Base-by-base conservation (phyloP, 1,140 invertebrate species). In the Drosophila azteca region DNA sequence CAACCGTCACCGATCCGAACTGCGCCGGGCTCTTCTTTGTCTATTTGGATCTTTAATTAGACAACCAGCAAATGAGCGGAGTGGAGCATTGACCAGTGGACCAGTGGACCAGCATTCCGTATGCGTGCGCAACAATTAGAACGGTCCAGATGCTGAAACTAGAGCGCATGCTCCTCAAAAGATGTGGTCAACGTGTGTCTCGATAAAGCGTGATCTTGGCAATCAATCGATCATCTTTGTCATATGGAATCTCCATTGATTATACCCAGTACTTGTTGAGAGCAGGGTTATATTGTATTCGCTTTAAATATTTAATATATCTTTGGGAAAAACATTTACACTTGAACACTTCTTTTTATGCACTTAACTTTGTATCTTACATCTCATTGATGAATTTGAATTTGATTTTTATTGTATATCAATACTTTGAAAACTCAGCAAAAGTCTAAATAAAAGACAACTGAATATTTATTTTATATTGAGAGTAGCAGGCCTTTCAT, bases 81-180 rank as follows among this genome's bases (percentile, higher is more conserved):
- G 29, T 61, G 43, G 62, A 68, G 59, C 74, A 71, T 75, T 80
- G 63, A 74, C 71, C 71, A 74, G 26, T 13, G 49, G 45, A 22
- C 17, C 17, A 1, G 17, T 20, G 17, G 17, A 20, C 17, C 17
- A 20, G n/a, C 48, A 7, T 26, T 26, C 24, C 4, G 24, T 5
- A 39, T 52, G 70, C 83, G 78, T 82, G 83, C 62, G 50, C n/a
- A 50, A 29, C 55, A 88, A 87, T 88, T 82, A 85, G 82, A 85
- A 58, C 45, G 13, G 49, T 59, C 29, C 49, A 35, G 39, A 49
- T 4, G 4, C 24, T 26, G 44, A 67, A 87, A 75, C 61, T 81
- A 60, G 81, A 68, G 4, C 81, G 43, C 51, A 58, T 46, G 44
- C 61, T 55, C 60, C 31, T 44, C 55, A 54, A 35, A 35, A 35